A percentile compares a stretch with the other conserved stretches of the same genome.
Evolutionary conservation across 2,888 invertebrate genomes (phyloP).

Genomic region (Hirtodrosophila confusa): DNA sequence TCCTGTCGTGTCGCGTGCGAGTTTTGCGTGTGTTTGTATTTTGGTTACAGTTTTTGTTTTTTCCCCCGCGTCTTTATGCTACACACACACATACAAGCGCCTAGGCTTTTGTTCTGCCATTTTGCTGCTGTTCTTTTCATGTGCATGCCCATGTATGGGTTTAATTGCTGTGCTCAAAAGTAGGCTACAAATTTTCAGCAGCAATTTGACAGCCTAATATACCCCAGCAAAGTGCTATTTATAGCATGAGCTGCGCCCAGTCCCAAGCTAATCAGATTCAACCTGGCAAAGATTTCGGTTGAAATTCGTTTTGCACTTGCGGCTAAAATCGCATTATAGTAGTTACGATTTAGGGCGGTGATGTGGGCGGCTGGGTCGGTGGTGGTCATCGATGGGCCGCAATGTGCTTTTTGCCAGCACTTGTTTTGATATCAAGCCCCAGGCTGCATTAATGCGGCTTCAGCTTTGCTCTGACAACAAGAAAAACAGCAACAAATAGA

Average conservation of each 20-base stretch:
- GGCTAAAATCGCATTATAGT: slow-evolving; percentile 45
- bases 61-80: slow-evolving; percentile 9
- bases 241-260: slow-evolving; percentile 17
- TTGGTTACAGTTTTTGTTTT: slow-evolving; percentile 45
- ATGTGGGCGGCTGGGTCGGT: slow-evolving; percentile 18
- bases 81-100: slow-evolving; percentile 3
- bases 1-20: slow-evolving; percentile 57
- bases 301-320: slow-evolving; percentile 25
- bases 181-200: slow-evolving; percentile 53
- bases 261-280: slow-evolving; percentile 42
- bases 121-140: slow-evolving; percentile 48
- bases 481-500: slow-evolving; percentile 39
- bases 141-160: slow-evolving; percentile 28
- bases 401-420: slow-evolving; percentile 16
- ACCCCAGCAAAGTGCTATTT: slow-evolving; percentile 37
- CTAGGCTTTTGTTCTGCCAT: slow-evolving; percentile 50
- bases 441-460: slow-evolving; percentile 68
- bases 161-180: slow-evolving; percentile 56
- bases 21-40: slow-evolving; percentile 54
- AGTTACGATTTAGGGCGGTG: slow-evolving; percentile 1
- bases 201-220: slow-evolving; percentile 40
- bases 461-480: slow-evolving; percentile 30
- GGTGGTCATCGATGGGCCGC: slow-evolving; percentile 1
- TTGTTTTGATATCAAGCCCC: slow-evolving; percentile 6
- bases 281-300: slow-evolving; percentile 27